Evolutionary conservation across 2,888 invertebrate species (phyloP), one percentile per base, ranked within the genome.

Genomic region (Scrobipalpa costella): DNA sequence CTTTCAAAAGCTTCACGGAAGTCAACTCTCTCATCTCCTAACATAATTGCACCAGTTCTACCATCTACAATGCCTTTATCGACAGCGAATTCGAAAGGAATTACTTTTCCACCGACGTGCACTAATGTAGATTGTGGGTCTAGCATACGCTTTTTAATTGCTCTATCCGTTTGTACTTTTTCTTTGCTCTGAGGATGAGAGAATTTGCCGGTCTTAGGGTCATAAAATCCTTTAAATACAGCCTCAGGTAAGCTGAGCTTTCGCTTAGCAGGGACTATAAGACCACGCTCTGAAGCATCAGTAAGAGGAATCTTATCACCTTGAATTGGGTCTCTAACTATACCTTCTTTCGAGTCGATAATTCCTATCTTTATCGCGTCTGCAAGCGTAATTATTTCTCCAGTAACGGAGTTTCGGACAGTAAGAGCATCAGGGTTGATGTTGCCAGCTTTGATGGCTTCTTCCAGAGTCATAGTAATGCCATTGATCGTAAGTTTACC

Each of bases 201-300:
- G 77, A 97, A 96, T 76, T 95, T 94, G 57, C 98, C 97, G 40
- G 95, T 95, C 73, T 94, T 93, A 0, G 96, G 95, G 89, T 98
- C 97, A 77, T 97, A 98, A 68, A 96, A 94, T n/a, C 97, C 97
- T 85, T 96, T 95, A 76, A 96, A 96, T n/a, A 98, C 95, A 1
- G 98, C 98, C 87, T 97, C 97, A 0, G 96, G 96, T 34, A 98
- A 90, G 66, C 96, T 96, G 68, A 97, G 94, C 81, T 95, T 96
- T 62, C 95, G 94, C 80, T 96, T 96, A 49, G 96, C 95, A 8
- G 96, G 96, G 7, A 97, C 93, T 61, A 97, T 94, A 36, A 97
- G 88, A 33, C 97, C 97, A 62, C 95, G 94, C 72, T 96, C 96
- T 36, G 96, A 93, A 2, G 98, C 98, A 78, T 98, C 97, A 47